phyloP scores from a whole-genome alignment of 2,888 invertebrate species.

The Hyposoter didymator region DNA sequence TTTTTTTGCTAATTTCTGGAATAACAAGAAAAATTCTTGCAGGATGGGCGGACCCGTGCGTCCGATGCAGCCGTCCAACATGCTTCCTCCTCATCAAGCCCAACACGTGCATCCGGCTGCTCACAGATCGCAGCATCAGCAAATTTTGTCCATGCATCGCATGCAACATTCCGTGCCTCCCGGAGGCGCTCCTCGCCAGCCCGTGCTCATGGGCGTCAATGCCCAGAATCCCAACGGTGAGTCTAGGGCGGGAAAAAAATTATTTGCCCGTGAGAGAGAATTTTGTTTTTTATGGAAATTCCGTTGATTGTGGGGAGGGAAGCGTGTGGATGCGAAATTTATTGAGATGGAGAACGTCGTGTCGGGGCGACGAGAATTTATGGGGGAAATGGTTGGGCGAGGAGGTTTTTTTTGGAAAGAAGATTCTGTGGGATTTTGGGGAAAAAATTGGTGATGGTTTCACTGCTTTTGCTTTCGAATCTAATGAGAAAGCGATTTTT shows the following conservation, averaged over 20 bases:
- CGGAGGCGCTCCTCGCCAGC: conserved; percentile 82
- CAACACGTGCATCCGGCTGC: conserved; percentile 73
- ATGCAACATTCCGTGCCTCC: conserved; percentile 81
- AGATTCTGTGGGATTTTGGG: conserved; percentile 1
- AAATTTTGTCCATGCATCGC: conserved; percentile 82
- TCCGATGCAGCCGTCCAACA: conserved; percentile 83
- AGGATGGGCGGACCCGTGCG: conserved; percentile 82
- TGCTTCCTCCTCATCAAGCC: conserved; percentile 82
- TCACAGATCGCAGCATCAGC: conserved; percentile 81
- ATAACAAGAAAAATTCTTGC: not conserved
- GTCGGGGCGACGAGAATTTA: conserved; percentile 14
- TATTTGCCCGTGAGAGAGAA: not conserved
- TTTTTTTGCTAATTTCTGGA: not conserved
- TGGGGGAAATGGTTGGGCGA: conserved; percentile 5
- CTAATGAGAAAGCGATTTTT: not conserved
- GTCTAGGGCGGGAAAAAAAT: conserved; percentile 42
- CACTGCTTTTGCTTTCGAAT: not conserved
- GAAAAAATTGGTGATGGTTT: conserved; percentile 42
- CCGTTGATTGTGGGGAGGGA: not conserved
- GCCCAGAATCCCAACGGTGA: conserved; percentile 81
- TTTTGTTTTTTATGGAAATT: not conserved
- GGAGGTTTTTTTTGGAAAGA: not conserved
- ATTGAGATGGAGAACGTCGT: not conserved
- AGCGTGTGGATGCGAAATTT: not conserved
- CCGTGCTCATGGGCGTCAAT: conserved; percentile 86